Base-by-base conservation (phyloP, 1,140 invertebrate genomes). In the Globodera ellingtonae region DNA sequence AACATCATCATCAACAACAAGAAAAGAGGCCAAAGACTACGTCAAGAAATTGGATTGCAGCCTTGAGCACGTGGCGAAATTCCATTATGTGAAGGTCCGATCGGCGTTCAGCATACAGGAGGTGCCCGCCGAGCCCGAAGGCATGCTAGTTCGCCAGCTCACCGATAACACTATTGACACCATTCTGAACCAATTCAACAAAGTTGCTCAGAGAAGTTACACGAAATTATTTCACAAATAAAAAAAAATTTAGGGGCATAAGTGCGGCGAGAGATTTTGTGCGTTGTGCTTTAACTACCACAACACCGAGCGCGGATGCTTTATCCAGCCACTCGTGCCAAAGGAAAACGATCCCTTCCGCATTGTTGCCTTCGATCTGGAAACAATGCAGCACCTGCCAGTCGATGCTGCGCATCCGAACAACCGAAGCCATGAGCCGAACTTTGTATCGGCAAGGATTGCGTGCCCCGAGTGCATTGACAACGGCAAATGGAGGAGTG, bases 261-360 rank as follows among this genome's bases (percentile, higher is more conserved):
- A 15, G 5, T 59, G 56, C 15, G 10, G 15, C 9, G 56, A 59
- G 9, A 10, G 13, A 0, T 59, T 15, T 18, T 59, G 56, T 18
- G 0, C 10, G 6, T 15, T 59, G 0, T 59, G 56, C 56, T 0
- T 2, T 0, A 15, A 13, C 56, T 59, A 15, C 4, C 56, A 59
- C 56, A 59, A 59, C 24, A 24, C 1, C 0, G 56, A 59, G 13
- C 56, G 56, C 5, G 56, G 56, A 0, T 59, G 56, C 13, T 59
- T 59, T 18, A 72, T 72, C 71, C 4, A 44, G 6, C 71, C 35
- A n/a, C 24, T 72, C 7, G 6, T 46, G 0, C 71, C 35, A 2
- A 72, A 72, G 24, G 71, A 72, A 8, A 4, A 35, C 15, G 56
- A 24, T n/a, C 71, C 71, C 4, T 72, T 44, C 52, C 71, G 71